Evolutionary conservation across 2,113 vertebrate genomes (phyloP).

Genomic region (Bettongia penicillata): DNA sequence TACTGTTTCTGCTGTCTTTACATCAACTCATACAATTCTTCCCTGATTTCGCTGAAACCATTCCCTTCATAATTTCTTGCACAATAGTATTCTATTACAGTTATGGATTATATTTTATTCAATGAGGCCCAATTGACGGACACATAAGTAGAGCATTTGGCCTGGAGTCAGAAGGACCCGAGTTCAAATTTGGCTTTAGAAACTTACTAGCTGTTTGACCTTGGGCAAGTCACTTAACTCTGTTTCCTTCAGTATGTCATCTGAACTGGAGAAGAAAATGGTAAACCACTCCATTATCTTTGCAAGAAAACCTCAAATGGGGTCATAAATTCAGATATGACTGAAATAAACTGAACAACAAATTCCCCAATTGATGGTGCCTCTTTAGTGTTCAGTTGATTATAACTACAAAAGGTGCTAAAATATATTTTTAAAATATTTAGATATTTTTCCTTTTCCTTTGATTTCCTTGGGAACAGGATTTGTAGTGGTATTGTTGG

Average conservation of each 20-base stretch:
- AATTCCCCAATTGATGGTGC: background rate
- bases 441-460: background rate
- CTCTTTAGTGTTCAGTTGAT: background rate
- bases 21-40: background rate
- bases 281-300: background rate
- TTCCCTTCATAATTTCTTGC: background rate
- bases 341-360: background rate
- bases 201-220: background rate
- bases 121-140: background rate
- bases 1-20: background rate
- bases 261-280: background rate
- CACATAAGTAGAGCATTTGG: background rate
- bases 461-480: background rate
- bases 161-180: background rate
- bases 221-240: background rate
- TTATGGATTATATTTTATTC: background rate
- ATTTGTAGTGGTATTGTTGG: background rate
- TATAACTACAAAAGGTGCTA: background rate
- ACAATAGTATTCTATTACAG: background rate
- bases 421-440: background rate
- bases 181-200: background rate
- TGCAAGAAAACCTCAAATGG: background rate
- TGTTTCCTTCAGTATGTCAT: background rate
- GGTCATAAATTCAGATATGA: background rate
- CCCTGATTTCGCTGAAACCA: background rate